Evolutionary conservation across 1,140 invertebrate species (phyloP), one percentile per base, ranked within the genome.

Genomic region (Chlorops oryzae): DNA sequence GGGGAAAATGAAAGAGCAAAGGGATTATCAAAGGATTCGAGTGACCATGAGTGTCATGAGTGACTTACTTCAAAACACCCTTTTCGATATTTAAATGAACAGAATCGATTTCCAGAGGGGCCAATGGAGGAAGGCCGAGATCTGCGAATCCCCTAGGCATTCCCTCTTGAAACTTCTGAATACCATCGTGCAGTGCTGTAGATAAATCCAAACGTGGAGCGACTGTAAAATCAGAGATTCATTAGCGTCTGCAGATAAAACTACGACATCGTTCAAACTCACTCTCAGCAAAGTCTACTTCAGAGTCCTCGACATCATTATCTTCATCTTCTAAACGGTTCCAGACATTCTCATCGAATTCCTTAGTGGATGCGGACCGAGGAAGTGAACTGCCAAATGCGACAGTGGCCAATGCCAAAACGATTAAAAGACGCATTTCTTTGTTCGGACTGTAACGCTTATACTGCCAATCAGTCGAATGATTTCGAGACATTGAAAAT

Each of bases 61-160:
- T 49, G 42, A 55, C 54, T 55, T 12, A 55, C 56, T 69, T 59
- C 20, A 70, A 54, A 15, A 70, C 62, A 38, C 63, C 65, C 35
- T 55, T 51, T 50, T 69, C 58, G 7, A 60, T 47, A 35, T 58
- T 44, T 27, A 70, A 20, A 28, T 59, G 40, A 9, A 48, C 47
- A n/a, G 66, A 65, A 21, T 50, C 56, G 9, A 66, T 17, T 24
- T 64, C 58, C 1, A 66, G 38, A 1, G 66, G 66, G 5, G 65
- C 66, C 48, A 70, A 49, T 47, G 58, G 57, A 0, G 66, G 66
- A 35, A 70, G 66, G 13, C 66, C 66, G 34, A 59, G 46, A 21
- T 57, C 32, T 1, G 65, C 63, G 50, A 55, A 70, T 21, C 66
- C 66, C 50, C 66, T 69, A 24, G 59, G 52, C 66, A 70, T 70